Evolutionary conservation across 1,140 invertebrate species (phyloP), one percentile per base, ranked within the genome.

Genomic region (Heliconius melpomene): DNA sequence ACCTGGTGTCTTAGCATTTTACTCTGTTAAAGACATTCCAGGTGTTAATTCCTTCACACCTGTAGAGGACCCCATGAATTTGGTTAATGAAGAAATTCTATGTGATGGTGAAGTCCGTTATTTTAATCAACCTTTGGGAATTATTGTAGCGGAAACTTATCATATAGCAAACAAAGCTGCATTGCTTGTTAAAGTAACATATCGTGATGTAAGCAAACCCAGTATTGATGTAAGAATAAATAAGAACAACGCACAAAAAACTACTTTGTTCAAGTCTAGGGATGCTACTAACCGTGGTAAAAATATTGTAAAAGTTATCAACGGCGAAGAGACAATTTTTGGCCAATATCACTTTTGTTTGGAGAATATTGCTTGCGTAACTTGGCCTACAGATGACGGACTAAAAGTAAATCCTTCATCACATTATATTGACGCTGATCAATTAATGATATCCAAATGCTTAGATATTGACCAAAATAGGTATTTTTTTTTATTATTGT

Each of bases 11-110:
- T 84, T 97, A 6, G 96, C 95, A 3, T 97, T 97, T 83, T 96
- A 96, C 81, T 95, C 95, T n/a, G 97, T 96, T 2, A 96, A 96
- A 86, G 97, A 98, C 89, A 95, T 98, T 57, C 97, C 97, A 1
- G 97, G 97, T 2, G 88, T 90, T 52, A 98, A 98, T 88, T 86
- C 91, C 5, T 96, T 95, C 72, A 91, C 89, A 11, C 85, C 90
- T 7, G 77, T 76, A 40, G 85, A 86, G 6, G 89, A 95, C 16
- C 90, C 95, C 20, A 96, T 96, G 2, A 93, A 95, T 0, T 95
- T 95, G 54, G 75, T 79, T 0, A 87, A 93, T 79, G 93, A 96
- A 86, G 96, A 95, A 86, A 90, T 96, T 32, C 94, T 96, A 79
- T 95, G 93, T 70, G 85, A 89, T 38, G 90, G 90, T 16, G 87